Base-by-base conservation (phyloP, 2,888 invertebrate species). In the Leptinotarsa rubiginosa region DNA sequence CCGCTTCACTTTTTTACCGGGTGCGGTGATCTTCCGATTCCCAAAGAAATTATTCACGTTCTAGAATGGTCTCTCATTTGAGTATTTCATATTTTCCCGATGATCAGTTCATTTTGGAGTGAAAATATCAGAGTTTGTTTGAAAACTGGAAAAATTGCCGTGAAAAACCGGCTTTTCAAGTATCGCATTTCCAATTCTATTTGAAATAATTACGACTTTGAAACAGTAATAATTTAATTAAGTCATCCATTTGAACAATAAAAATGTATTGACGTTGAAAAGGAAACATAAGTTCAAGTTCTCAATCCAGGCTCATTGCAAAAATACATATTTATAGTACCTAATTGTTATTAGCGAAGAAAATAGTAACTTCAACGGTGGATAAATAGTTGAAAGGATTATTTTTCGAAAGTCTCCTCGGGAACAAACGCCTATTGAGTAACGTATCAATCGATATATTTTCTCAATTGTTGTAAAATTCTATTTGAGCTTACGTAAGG, bases 401-500 rank as follows among this genome's bases (percentile, higher is more conserved):
- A 41, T 41, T 41, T 41, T 41, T 41, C 41, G 0, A 41, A 41
- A 41, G 1, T 50, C 4, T 50, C n/a, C 18, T 18, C 18, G 54
- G n/a, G 59, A 15, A 20, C 31, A 13, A 1, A 50, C 49, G n/a
- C 50, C n/a, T 50, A 25, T 56, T 20, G 4, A 20, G 12, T 22
- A 15, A 13, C 25, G 4, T 65, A 15, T 72, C 72, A 62, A 75
- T 71, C 59, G 64, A 64, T 76, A 79, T 50, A 76, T 79, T 79
- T 78, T 75, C 76, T 75, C 77, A 81, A 78, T 82, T 81, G 77
- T 82, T 82, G 78, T 81, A 81, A 82, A 83, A 79, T 82, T 81
- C 77, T 80, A 72, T 79, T 79, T 67, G 75, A 77, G 87, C 86
- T 87, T 87, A 87, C 87, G 87, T 87, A 86, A 86, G 81, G 86